Conservation (phyloP, 2,888 invertebrate species). For the Erebia epiphron region DNA sequence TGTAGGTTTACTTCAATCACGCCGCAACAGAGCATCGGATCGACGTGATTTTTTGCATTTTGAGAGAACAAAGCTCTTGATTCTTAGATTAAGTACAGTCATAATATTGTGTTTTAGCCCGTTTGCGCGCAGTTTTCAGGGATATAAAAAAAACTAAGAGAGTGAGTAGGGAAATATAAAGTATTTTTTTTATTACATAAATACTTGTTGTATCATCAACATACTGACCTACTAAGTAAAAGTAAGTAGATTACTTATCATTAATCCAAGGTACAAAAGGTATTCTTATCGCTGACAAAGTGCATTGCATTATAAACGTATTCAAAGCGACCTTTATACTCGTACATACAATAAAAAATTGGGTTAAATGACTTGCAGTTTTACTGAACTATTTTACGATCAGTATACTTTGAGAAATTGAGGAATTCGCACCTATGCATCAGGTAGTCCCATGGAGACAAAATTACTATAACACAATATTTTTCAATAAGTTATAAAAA, state of each 20-base stretch:
- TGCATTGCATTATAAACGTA: conserved; percentile 14
- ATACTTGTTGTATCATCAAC: conserved; percentile 43
- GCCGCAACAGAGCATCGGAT: too few species aligned
- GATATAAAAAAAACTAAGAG: too few species aligned
- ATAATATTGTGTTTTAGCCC: too few species aligned
- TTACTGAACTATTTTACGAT: conserved; percentile 9
- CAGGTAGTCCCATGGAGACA: not conserved
- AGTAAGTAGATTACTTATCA: conserved; percentile 25
- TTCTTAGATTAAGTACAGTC: too few species aligned
- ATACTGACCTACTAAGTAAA: conserved; percentile 35
- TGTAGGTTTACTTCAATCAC: too few species aligned
- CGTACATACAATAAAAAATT: too few species aligned
- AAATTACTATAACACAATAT: too few species aligned
- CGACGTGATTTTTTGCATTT: too few species aligned
- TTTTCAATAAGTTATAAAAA: too few species aligned
- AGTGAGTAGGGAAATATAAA: not conserved
- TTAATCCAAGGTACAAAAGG: conserved; percentile 29
- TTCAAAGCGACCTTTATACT: conserved; percentile 16
- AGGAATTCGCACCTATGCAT: conserved; percentile 17
- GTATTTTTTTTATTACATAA: conserved; percentile 3
- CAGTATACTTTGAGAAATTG: conserved; percentile 23
- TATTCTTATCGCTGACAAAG: conserved; percentile 19
- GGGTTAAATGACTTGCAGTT: conserved; percentile 41
- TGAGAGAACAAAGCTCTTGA: too few species aligned
- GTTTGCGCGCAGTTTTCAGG: too few species aligned